Evolutionary conservation across 1,140 invertebrate species (phyloP).

Genomic region (Conus betulinus): DNA sequence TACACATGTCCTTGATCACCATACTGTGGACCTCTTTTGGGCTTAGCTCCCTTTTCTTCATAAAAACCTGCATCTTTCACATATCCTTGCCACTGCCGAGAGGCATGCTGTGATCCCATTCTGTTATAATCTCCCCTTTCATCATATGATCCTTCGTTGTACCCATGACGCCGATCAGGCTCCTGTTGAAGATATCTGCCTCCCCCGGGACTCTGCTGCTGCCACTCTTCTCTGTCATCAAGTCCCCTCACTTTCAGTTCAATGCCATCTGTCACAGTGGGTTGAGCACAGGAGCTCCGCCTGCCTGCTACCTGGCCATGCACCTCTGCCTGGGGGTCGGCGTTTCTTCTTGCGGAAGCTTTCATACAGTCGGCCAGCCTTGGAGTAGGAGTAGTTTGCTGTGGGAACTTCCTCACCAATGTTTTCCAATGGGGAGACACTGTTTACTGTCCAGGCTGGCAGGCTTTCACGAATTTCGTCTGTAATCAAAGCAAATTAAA

Average conservation of each 20-base stretch:
- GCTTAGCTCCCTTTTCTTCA: conserved; percentile 8
- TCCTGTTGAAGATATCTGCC: conserved; percentile 6
- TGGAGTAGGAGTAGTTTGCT: conserved; percentile 49
- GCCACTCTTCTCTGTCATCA: not conserved
- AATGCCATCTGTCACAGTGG: not conserved
- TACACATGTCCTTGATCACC: conserved; percentile 11
- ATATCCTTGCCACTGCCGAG: not conserved
- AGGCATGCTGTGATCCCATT: not conserved
- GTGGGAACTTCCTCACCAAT: conserved; percentile 45
- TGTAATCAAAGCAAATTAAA: conserved; percentile 20
- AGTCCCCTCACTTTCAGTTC: not conserved
- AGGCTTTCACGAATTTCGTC: conserved; percentile 51
- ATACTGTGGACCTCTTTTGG: not conserved
- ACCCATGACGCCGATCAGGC: not conserved
- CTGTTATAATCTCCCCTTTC: not conserved
- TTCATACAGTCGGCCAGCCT: conserved; percentile 54
- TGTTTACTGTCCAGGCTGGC: conserved; percentile 50
- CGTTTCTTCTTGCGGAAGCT: conserved; percentile 52
- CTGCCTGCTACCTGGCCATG: not conserved
- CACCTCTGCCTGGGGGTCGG: not conserved
- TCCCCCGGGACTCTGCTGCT: not conserved
- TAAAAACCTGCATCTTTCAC: conserved; percentile 21
- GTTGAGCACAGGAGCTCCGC: not conserved
- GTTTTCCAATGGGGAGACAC: conserved; percentile 45
- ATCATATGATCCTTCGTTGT: not conserved